phyloP scores from a whole-genome alignment of 1,140 invertebrate genomes.

The Aricia agestis region DNA sequence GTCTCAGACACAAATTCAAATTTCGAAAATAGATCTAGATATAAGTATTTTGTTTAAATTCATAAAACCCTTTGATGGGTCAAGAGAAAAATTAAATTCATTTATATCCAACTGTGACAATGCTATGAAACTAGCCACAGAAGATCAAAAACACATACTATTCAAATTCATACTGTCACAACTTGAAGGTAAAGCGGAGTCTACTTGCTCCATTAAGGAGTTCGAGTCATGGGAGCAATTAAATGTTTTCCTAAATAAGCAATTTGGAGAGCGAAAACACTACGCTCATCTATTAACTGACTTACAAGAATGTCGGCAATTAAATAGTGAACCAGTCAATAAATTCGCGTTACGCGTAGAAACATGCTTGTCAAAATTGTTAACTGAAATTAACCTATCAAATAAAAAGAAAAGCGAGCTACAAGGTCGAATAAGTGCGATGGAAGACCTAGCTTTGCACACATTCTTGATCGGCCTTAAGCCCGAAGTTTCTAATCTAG shows the following conservation, averaged over 20 bases:
- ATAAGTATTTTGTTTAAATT: not conserved
- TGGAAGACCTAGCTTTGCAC: slow-evolving; percentile 25
- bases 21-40: not conserved
- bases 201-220: slow-evolving; percentile 29
- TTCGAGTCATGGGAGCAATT: slow-evolving; percentile 29
- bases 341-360: slow-evolving; percentile 24
- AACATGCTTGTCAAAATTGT: slow-evolving; percentile 26
- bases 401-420: slow-evolving; percentile 20
- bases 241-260: slow-evolving; percentile 25
- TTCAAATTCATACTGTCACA: slow-evolving; percentile 29
- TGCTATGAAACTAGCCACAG: not conserved
- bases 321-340: slow-evolving; percentile 15
- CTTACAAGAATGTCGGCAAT: slow-evolving; percentile 28
- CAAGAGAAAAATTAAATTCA: slow-evolving; percentile 21
- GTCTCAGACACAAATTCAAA: not conserved
- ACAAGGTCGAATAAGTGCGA: slow-evolving; percentile 16
- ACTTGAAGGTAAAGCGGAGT: slow-evolving; percentile 27
- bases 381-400: slow-evolving; percentile 28
- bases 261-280: slow-evolving; percentile 31
- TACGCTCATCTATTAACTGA: slow-evolving; percentile 28
- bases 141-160: slow-evolving; percentile 16
- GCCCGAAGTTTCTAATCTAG: slow-evolving; percentile 10
- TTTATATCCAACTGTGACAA: slow-evolving; percentile 22
- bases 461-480: slow-evolving; percentile 23
- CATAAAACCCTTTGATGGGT: slow-evolving; percentile 13